Percentiles rank a stretch among this genome's conserved stretches.
Conservation (phyloP, 2,113 vertebrate genomes). For the Mystacornis crossleyi region DNA sequence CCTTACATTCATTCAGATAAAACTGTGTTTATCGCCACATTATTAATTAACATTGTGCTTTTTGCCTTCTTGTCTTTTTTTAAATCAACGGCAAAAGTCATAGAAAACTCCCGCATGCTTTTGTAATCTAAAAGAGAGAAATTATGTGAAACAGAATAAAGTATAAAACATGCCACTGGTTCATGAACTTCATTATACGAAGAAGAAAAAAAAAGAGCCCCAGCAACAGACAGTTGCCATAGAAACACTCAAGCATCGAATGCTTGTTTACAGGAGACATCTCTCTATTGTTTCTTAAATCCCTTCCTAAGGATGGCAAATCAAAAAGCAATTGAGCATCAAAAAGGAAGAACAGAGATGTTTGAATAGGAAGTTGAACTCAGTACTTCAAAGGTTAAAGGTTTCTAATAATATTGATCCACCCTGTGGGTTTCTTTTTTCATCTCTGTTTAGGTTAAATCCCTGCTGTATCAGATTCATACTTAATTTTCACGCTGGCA, state of each 20-base stretch:
- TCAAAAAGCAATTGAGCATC: conserved; percentile 79
- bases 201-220: conserved; percentile 79
- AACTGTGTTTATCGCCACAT: conserved; percentile 62
- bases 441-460: conserved; percentile 75
- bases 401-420: conserved; percentile 75
- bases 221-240: conserved; percentile 90
- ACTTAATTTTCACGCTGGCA: conserved; percentile 81
- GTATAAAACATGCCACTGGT: conserved; percentile 81
- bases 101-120: conserved; percentile 79
- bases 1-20: conserved; percentile 80
- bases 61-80: conserved; percentile 34
- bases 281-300: conserved; percentile 80
- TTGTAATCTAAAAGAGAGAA: conserved; percentile 78
- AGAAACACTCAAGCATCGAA: conserved; percentile 87
- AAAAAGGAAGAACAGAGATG: conserved; percentile 77
- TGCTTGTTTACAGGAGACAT: conserved; percentile 90
- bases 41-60: conserved; percentile 79
- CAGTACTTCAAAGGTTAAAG: conserved; percentile 75
- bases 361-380: conserved; percentile 77
- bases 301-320: conserved; percentile 81
- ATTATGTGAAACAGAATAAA: conserved; percentile 77
- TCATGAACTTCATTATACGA: conserved; percentile 81
- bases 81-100: conserved; percentile 74
- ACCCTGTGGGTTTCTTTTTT: conserved; percentile 62
- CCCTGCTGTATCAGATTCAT: conserved; percentile 79